Evolutionary conservation across 2,113 vertebrate genomes (phyloP).

Genomic region (Grammomys surdaster): DNA sequence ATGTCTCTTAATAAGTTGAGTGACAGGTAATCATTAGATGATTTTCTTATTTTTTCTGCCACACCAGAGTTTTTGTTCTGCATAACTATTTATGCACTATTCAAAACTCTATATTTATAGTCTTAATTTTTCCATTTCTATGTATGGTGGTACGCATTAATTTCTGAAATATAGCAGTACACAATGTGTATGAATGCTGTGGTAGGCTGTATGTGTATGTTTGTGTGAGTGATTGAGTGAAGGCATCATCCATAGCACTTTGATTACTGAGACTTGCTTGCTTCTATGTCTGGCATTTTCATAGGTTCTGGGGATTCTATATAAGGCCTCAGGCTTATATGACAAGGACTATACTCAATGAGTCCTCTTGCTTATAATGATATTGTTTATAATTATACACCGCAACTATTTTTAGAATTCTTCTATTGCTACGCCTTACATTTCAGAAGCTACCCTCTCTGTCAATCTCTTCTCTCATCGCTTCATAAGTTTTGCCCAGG

Average conservation of each 20-base stretch:
- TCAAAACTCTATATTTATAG: background rate
- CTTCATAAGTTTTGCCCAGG: background rate
- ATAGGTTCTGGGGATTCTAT: background rate
- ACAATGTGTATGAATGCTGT: background rate
- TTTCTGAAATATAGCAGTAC: background rate
- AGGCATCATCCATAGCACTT: background rate
- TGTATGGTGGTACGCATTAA: background rate
- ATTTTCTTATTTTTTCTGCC: background rate
- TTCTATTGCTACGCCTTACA: background rate
- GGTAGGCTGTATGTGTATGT: background rate
- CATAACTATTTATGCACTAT: background rate
- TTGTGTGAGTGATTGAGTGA: background rate
- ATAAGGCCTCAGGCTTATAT: background rate
- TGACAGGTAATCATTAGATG: background rate
- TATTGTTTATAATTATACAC: rapidly evolving
- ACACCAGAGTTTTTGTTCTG: background rate
- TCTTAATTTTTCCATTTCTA: background rate
- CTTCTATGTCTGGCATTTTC: background rate
- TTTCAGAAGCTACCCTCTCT: background rate
- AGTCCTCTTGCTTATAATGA: background rate
- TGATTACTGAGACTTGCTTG: too few relatives aligned
- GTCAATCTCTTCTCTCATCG: background rate
- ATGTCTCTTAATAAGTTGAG: background rate
- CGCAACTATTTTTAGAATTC: background rate
- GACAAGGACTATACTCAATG: background rate